Evolutionary conservation across 2,113 vertebrate genomes (phyloP), one percentile per base, ranked within the genome.

Genomic region (Ophiodon elongatus): DNA sequence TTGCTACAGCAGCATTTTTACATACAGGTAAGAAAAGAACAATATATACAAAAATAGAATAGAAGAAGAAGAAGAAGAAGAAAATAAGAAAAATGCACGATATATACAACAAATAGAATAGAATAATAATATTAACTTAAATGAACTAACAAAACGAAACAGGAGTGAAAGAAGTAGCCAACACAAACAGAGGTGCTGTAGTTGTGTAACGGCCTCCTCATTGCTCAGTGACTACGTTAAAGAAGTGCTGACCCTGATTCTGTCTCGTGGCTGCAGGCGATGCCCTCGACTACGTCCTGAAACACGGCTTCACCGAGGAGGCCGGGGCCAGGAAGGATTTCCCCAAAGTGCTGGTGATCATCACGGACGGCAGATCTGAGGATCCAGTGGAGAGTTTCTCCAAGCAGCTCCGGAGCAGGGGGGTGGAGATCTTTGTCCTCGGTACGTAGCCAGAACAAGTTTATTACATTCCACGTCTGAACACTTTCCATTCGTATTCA

Each of bases 351-450:
- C 97, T 97, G 65, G 95, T 99, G 88, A 92, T 99, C 84, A 96
- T 99, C 92, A 99, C 97, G 4, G 97, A 97, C 62, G 96, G 98
- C 83, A 97, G 96, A 86, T 98, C 97, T 27, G 96, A 97, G 87
- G 98, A 98, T 39, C 92, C 96, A 21, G 97, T 98, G 10, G 96
- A 97, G 90, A 93, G 91, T 62, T 95, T 95, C 72, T 96, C 98
- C 87, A 95, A 87, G 89, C 96, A 95, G 81, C 97, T 99, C 85
- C 95, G 94, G 64, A 95, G 94, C 82, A 86, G 88, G n/a, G 98
- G 98, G 74, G 97, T 99, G 88, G 98, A 99, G 95, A 95, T 99
- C 80, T 99, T 99, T 90, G 97, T 97, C 43, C 94, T 99, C 76
- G 98, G 98, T 99, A 95, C 0, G 96, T 93, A 25, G 35, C 78